These are phyloP conservation scores for Matsumyia berberina DNA, from an alignment of 2,888 invertebrate species.

Conservation along the genomic window DNA sequence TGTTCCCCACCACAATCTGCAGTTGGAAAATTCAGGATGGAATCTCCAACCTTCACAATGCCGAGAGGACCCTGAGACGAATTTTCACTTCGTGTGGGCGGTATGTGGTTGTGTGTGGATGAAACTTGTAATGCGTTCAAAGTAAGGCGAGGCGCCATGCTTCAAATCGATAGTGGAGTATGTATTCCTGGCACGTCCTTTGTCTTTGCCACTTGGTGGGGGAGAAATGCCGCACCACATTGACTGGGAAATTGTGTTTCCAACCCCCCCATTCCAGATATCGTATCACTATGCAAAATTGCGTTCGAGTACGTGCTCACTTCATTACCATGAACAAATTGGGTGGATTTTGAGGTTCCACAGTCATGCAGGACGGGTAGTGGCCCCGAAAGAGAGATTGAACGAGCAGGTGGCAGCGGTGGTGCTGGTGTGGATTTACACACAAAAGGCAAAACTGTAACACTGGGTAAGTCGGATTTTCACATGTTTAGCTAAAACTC, in stretches of 20 bases:
- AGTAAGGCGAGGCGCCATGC: neutral
- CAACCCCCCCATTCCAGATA: constrained; percentile 14
- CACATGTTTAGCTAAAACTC: constrained; percentile 69
- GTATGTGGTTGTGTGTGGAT: neutral
- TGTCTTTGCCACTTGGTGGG: constrained; percentile 22
- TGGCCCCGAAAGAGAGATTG: no score
- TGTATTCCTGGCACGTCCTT: constrained; percentile 66
- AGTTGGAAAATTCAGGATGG: constrained; percentile 32
- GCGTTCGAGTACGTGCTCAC: constrained; percentile 74
- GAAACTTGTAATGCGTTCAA: constrained; percentile 36
- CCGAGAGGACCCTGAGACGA: constrained; percentile 22
- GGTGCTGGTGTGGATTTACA: constrained; percentile 46
- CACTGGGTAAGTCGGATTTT: constrained; percentile 65
- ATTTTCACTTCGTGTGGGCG: constrained; percentile 34
- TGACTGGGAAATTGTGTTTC: constrained; percentile 65
- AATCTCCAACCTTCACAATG: constrained; percentile 7
- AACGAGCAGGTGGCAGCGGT: neutral
- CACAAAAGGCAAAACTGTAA: constrained; percentile 64
- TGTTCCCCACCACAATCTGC: constrained; percentile 43
- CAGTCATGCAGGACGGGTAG: constrained; percentile 1
- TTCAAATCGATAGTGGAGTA: constrained; percentile 42
- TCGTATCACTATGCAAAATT: constrained; percentile 71
- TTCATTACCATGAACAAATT: constrained; percentile 75
- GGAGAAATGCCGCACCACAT: constrained; percentile 44
- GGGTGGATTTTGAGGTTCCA: constrained; percentile 61